Percentiles rank a stretch among this genome's conserved stretches.
These are phyloP conservation scores for Carapus acus DNA, from an alignment of 2,797 vertebrate species.

Conservation along the genomic window DNA sequence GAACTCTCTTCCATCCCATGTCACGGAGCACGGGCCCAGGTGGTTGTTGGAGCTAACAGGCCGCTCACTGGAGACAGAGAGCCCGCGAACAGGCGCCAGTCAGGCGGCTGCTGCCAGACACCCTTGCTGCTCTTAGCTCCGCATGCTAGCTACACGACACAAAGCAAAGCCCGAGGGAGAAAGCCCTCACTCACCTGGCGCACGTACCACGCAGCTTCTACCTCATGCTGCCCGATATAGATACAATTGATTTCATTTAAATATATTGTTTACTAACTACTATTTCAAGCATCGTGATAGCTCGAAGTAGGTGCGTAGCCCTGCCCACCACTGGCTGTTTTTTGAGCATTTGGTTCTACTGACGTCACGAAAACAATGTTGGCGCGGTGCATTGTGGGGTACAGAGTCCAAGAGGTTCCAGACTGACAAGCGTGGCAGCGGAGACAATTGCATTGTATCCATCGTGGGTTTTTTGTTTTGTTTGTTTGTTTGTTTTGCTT, in stretches of 20 bases:
- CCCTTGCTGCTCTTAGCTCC: slow-evolving; percentile 36
- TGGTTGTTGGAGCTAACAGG: slow-evolving; percentile 29
- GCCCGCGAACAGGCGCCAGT: slow-evolving; percentile 42
- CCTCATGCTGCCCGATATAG: slow-evolving; percentile 41
- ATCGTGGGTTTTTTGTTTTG: too few relatives aligned
- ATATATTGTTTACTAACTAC: too few relatives aligned
- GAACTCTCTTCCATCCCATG: not conserved
- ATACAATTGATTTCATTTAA: too few relatives aligned
- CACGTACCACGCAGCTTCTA: slow-evolving; percentile 34
- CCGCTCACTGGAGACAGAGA: slow-evolving; percentile 41
- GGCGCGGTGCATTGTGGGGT: slow-evolving; percentile 68
- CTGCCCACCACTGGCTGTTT: slow-evolving; percentile 50
- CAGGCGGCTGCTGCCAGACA: slow-evolving; percentile 37
- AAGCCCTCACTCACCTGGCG: slow-evolving; percentile 49
- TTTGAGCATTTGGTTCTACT: slow-evolving; percentile 28
- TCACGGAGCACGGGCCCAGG: not conserved
- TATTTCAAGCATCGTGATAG: too few relatives aligned
- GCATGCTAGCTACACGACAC: slow-evolving; percentile 37
- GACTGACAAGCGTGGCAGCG: not conserved
- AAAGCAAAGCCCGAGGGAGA: slow-evolving; percentile 28
- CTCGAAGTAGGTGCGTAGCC: slow-evolving; percentile 35
- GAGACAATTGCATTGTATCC: too few relatives aligned
- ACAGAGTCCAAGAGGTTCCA: slow-evolving; percentile 37
- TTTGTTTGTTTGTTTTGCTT: too few relatives aligned
- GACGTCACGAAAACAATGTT: slow-evolving; percentile 69